Base-by-base conservation (phyloP, 2,113 vertebrate genomes). In the Orientallactaga bullata region DNA sequence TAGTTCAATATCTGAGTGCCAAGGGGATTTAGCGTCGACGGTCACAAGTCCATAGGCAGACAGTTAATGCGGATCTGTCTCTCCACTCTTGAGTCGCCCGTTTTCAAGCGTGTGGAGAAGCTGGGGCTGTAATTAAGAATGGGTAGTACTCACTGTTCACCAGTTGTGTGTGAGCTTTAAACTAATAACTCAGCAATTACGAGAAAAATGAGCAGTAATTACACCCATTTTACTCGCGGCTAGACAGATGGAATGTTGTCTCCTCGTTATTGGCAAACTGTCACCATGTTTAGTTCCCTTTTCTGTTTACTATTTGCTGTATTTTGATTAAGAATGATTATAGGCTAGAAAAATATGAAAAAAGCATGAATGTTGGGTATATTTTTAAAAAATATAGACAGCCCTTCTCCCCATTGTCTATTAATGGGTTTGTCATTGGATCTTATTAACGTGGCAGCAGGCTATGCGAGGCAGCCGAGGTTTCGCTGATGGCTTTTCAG, bases 171-270 rank as follows among this genome's bases (percentile, higher is more conserved):
- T 97, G 96, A 98, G 98, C 97, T 98, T 97, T 98, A 98, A 98
- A 98, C 98, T 98, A 98, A 98, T 98, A 98, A 98, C 98, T 98
- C 97, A 97, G 98, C 98, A 99, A 98, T 98, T 98, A 98, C 90
- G 97, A 98, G 98, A 98, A 98, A 98, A 98, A 98, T 98, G 98
- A 98, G 97, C 98, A 96, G 98, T 98, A 99, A 98, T 98, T 98
- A 98, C 97, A 97, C 96, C 96, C 97, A 98, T 98, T 98, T 98
- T 95, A 97, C 97, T 98, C 97, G 95, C 96, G 97, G 98, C 96
- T 97, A 98, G 98, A 98, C 98, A 98, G 98, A 98, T 98, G 98
- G 98, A 98, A 97, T 97, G 95, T 97, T 98, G 96, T 97, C 97
- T 98, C 97, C 96, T 97, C 78, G 71, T 98, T 98, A 98, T 97